These are phyloP conservation scores for Polia nebulosa DNA, from an alignment of 2,888 invertebrate species.

Conservation along the genomic window DNA sequence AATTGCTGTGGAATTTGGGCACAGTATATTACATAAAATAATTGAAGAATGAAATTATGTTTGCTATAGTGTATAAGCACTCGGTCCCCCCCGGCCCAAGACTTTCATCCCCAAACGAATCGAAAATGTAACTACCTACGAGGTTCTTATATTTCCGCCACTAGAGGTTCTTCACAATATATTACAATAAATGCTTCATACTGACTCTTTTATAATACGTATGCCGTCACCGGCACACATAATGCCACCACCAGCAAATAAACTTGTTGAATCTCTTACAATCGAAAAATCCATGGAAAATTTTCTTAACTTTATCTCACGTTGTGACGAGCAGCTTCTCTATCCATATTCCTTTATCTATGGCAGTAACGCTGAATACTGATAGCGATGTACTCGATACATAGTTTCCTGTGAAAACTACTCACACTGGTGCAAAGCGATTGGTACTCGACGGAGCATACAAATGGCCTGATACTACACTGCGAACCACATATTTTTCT, in stretches of 20 bases:
- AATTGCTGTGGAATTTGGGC: background rate
- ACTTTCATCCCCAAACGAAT: too few species aligned
- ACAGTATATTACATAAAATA: background rate
- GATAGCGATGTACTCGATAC: constrained; percentile 20
- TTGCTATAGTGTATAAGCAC: too few species aligned
- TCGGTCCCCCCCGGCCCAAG: too few species aligned
- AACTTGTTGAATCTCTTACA: too few species aligned
- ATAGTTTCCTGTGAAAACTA: constrained; percentile 29
- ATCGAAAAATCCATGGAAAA: too few species aligned
- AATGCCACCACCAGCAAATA: too few species aligned
- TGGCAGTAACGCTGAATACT: constrained; percentile 29
- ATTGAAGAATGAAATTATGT: background rate
- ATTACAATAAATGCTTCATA: too few species aligned
- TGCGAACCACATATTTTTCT: constrained; percentile 42
- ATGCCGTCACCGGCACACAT: too few species aligned
- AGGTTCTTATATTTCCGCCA: too few species aligned
- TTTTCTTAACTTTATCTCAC: background rate
- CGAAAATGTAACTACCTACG: too few species aligned
- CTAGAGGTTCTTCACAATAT: too few species aligned
- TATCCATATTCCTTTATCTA: constrained; percentile 1
- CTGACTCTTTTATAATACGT: too few species aligned
- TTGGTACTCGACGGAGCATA: constrained; percentile 51
- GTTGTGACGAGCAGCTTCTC: background rate
- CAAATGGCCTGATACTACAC: constrained; percentile 43
- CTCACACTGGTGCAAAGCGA: constrained; percentile 33